These are phyloP conservation scores for Strix uralensis DNA, from an alignment of 2,113 vertebrate genomes.

Conservation along the genomic window DNA sequence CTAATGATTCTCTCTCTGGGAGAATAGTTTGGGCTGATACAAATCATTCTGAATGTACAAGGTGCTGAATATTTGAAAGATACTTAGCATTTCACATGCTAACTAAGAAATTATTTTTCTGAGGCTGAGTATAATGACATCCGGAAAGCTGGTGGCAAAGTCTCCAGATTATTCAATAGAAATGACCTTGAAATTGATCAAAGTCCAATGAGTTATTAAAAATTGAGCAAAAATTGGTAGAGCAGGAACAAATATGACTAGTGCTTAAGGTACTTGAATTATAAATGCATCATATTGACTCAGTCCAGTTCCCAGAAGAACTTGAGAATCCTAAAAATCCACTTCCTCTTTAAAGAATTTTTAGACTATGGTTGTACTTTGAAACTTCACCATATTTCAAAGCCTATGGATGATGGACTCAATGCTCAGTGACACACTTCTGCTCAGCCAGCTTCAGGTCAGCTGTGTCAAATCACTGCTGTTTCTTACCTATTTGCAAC, in stretches of 20 bases:
- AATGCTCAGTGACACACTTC: neutral
- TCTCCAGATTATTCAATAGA: conserved; percentile 17
- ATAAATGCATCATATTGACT: conserved; percentile 51
- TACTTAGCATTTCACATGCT: neutral
- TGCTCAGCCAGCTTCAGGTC: neutral
- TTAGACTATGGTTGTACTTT: neutral
- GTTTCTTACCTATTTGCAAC: neutral
- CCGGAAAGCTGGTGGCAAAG: neutral
- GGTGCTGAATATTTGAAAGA: neutral
- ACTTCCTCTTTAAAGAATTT: neutral
- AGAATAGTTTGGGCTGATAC: neutral
- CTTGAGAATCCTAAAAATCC: neutral
- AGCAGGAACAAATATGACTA: conserved; percentile 31
- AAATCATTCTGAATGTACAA: neutral
- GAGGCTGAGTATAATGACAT: neutral
- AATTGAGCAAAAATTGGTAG: conserved; percentile 40
- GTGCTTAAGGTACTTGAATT: conserved; percentile 25
- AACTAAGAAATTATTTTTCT: neutral
- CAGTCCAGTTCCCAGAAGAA: neutral
- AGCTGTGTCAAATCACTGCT: neutral
- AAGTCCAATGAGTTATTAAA: conserved; percentile 50
- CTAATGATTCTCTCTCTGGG: neutral
- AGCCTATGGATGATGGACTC: neutral
- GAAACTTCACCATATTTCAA: neutral
- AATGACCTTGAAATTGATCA: conserved; percentile 44